Percentiles rank a stretch among this genome's conserved stretches.
Conservation (phyloP, 2,888 invertebrate genomes). For the Antheraea yamamai region DNA sequence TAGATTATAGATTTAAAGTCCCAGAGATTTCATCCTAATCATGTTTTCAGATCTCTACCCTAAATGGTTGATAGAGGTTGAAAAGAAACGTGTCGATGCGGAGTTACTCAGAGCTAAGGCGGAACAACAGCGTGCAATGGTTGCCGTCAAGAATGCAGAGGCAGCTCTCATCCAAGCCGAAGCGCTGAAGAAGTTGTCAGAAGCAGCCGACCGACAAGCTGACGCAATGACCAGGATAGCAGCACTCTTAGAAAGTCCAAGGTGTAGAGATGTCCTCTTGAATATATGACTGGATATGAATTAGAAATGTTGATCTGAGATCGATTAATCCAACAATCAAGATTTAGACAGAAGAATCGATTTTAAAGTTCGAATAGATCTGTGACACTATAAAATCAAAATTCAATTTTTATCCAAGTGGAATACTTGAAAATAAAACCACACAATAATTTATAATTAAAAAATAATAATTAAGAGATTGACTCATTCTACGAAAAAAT, state of each 20-base stretch:
- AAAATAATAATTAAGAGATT: no score
- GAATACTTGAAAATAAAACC: no score
- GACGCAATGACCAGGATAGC: slow-evolving; percentile 61
- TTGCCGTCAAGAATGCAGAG: slow-evolving; percentile 53
- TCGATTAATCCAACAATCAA: no score
- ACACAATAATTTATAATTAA: no score
- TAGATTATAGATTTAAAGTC: no score
- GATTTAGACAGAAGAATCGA: no score
- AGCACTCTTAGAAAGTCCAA: slow-evolving; percentile 42
- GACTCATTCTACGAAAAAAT: no score
- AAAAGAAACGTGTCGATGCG: slow-evolving; percentile 62
- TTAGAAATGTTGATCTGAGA: no score
- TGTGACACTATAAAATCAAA: no score
- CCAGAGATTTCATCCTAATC: background rate
- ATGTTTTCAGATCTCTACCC: slow-evolving; percentile 55
- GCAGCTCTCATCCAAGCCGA: slow-evolving; percentile 58
- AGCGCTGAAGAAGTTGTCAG: slow-evolving; percentile 54
- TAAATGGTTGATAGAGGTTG: slow-evolving; percentile 65
- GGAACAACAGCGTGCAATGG: slow-evolving; percentile 49
- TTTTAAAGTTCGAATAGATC: no score
- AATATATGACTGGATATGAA: slow-evolving; percentile 12
- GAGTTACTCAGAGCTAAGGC: slow-evolving; percentile 60
- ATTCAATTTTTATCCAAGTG: no score
- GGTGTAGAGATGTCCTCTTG: slow-evolving; percentile 36
- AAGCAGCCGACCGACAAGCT: slow-evolving; percentile 57